These are phyloP conservation scores for Subanguina moxae DNA, from an alignment of 1,140 invertebrate species.

Conservation along the genomic window DNA sequence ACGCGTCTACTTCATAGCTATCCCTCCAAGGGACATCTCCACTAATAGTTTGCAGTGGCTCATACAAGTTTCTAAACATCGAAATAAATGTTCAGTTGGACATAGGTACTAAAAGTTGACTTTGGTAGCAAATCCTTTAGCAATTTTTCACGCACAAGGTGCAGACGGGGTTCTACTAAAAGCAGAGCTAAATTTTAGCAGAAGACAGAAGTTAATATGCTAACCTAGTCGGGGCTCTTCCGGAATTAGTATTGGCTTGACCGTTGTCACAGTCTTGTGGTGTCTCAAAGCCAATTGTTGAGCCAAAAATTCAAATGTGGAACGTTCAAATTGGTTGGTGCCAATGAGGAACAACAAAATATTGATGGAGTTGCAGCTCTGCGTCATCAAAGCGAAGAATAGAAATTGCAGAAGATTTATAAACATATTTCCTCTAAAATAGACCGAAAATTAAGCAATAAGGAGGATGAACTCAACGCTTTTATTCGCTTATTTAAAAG, in stretches of 20 bases:
- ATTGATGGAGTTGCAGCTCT: slow-evolving; percentile 22
- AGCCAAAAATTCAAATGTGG: slow-evolving; percentile 53
- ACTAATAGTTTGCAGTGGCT: slow-evolving; percentile 49
- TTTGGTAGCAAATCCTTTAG: slow-evolving; percentile 55
- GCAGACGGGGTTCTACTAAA: slow-evolving; percentile 43
- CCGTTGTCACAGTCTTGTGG: slow-evolving; percentile 50
- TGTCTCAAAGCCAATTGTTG: slow-evolving; percentile 57
- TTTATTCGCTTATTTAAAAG: too few relatives aligned
- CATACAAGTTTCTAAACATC: slow-evolving; percentile 46
- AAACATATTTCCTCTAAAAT: too few relatives aligned
- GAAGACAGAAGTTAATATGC: slow-evolving; percentile 21
- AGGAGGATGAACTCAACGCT: too few relatives aligned
- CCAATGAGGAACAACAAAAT: slow-evolving; percentile 55
- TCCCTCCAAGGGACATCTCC: slow-evolving; percentile 47
- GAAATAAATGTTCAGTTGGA: neutral
- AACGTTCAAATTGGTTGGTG: slow-evolving; percentile 56
- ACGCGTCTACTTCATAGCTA: slow-evolving; percentile 46
- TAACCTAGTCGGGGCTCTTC: slow-evolving; percentile 51
- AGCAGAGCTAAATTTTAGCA: neutral
- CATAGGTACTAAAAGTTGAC: slow-evolving; percentile 24
- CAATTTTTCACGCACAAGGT: slow-evolving; percentile 51
- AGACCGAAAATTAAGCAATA: too few relatives aligned
- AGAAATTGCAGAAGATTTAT: neutral
- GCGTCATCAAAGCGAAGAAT: neutral
- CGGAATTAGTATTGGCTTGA: slow-evolving; percentile 58